Percentiles rank a stretch among this genome's conserved stretches.
These are phyloP conservation scores for Aulostomus chinensis DNA, from an alignment of 2,797 vertebrate species.

Conservation along the genomic window DNA sequence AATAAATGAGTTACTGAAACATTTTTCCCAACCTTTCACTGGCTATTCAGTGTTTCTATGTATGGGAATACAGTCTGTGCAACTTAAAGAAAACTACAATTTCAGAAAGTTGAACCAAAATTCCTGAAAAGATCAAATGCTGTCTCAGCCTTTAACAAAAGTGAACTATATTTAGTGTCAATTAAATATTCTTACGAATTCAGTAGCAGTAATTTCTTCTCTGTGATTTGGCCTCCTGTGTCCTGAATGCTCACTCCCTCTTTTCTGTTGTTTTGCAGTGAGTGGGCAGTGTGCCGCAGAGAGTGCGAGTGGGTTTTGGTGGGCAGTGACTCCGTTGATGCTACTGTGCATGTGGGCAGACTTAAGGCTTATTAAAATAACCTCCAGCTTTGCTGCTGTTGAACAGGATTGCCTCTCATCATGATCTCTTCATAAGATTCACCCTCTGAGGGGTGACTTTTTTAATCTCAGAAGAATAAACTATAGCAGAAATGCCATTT, in stretches of 20 bases:
- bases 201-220: too few species aligned
- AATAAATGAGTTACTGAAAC: slow-evolving; percentile 7
- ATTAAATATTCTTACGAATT: neutral
- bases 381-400: slow-evolving; percentile 14
- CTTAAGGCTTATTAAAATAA: slow-evolving; percentile 41
- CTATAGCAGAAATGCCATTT: slow-evolving; percentile 1
- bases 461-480: neutral
- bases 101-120: too few species aligned
- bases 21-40: slow-evolving; percentile 4
- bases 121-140: too few species aligned
- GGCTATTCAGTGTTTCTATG: neutral
- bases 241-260: slow-evolving; percentile 29
- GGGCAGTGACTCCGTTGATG: slow-evolving; percentile 42
- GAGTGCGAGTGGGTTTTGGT: slow-evolving; percentile 59
- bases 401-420: slow-evolving; percentile 19
- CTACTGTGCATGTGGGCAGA: slow-evolving; percentile 39
- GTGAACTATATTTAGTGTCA: neutral
- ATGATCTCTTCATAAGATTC: slow-evolving; percentile 19
- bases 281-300: slow-evolving; percentile 56
- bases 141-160: slow-evolving; percentile 1
- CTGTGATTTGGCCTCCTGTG: slow-evolving; percentile 13
- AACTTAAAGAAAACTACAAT: too few species aligned
- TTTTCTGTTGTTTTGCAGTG: slow-evolving; percentile 47
- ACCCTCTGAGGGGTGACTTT: neutral
- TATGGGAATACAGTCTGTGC: too few species aligned